phyloP scores from a whole-genome alignment of 2,113 vertebrate species.

The Nicator chloris region DNA sequence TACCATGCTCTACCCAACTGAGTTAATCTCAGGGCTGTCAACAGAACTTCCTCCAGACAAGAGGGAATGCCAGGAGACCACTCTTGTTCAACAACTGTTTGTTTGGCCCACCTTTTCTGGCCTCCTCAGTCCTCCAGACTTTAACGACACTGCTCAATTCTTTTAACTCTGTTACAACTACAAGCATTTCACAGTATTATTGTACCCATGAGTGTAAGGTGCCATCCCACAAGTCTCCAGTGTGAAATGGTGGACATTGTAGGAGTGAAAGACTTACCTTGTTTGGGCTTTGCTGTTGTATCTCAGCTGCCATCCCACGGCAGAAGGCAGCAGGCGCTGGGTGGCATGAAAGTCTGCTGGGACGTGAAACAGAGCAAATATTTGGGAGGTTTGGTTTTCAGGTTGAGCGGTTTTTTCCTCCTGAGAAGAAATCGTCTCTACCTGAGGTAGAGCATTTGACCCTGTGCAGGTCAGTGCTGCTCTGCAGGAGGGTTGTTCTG shows the following conservation, averaged over 20 bases:
- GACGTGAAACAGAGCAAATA: neutral
- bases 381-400: neutral
- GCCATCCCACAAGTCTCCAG: neutral
- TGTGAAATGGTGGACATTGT: neutral
- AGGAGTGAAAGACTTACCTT: neutral
- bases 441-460: neutral
- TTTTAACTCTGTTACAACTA: neutral
- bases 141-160: neutral
- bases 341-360: neutral
- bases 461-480: neutral
- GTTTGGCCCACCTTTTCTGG: neutral
- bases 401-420: neutral
- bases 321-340: neutral
- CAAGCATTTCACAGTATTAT: neutral
- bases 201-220: neutral
- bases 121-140: neutral
- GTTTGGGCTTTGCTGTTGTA: neutral
- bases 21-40: neutral
- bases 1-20: neutral
- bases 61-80: neutral
- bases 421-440: neutral
- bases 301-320: rapidly evolving
- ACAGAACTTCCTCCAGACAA: neutral
- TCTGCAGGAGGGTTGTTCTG: neutral
- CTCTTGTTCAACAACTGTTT: neutral